These are phyloP conservation scores for Sus cebifrons DNA, from an alignment of 2,797 vertebrate species.

Conservation along the genomic window DNA sequence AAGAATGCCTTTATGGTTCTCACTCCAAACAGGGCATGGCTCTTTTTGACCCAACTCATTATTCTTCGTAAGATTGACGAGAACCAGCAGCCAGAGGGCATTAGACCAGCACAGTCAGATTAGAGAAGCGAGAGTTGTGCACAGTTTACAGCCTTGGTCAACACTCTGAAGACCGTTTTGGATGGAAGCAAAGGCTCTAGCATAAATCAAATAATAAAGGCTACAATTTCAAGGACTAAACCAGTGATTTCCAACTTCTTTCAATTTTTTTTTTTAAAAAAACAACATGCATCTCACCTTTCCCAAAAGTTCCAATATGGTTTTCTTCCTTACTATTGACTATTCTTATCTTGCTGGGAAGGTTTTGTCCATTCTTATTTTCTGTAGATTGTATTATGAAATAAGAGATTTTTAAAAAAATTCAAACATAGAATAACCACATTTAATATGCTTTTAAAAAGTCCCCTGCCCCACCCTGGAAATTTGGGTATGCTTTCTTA, in stretches of 20 bases:
- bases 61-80: constrained; percentile 16
- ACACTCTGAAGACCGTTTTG: not conserved
- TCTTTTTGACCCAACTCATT: constrained; percentile 24
- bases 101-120: not conserved
- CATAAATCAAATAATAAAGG: not conserved
- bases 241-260: not conserved
- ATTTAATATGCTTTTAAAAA: constrained; percentile 18
- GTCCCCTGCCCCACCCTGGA: not conserved
- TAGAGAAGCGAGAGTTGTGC: not conserved
- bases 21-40: not conserved
- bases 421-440: not conserved
- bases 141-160: not conserved
- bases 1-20: constrained; percentile 28
- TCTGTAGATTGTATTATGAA: not conserved
- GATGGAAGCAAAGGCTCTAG: not conserved
- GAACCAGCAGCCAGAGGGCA: not conserved
- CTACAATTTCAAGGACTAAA: not conserved
- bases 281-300: not conserved
- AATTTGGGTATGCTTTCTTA: not conserved
- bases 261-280: not conserved
- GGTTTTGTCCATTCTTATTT: not conserved
- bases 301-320: not conserved
- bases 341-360: not conserved
- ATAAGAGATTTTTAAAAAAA: not conserved
- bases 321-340: constrained; percentile 5